phyloP scores from a whole-genome alignment of 2,113 vertebrate genomes.

The Cercocebus atys region DNA sequence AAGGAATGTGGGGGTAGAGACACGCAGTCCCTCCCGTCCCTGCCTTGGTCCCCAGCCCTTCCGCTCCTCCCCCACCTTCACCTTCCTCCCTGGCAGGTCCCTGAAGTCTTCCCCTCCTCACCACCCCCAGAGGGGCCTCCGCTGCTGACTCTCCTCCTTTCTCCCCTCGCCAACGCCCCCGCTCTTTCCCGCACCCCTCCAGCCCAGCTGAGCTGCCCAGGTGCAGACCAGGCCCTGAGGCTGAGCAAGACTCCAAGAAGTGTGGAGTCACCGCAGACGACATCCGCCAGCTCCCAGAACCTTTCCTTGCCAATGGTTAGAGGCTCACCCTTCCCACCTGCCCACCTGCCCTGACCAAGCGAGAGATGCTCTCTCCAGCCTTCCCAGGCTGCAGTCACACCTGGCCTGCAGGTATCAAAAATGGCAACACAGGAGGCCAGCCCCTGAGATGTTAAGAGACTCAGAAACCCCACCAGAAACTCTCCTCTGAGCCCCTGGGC shows the following conservation, averaged over 20 bases:
- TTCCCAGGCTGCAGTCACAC: neutral
- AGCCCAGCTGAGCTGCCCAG: neutral
- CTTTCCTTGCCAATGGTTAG: neutral
- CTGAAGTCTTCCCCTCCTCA: neutral
- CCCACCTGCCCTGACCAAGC: too few species aligned
- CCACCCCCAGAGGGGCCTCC: neutral
- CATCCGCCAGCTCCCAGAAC: neutral
- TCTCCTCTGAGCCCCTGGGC: neutral
- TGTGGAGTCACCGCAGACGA: neutral
- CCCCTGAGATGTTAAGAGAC: neutral
- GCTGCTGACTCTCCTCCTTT: neutral
- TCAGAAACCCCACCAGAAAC: neutral
- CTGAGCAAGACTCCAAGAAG: neutral
- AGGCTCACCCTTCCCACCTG: neutral
- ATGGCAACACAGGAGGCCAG: neutral
- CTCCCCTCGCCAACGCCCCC: too few species aligned
- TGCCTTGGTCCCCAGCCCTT: neutral
- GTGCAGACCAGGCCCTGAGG: neutral
- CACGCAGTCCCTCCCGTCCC: neutral
- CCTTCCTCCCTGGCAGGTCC: neutral
- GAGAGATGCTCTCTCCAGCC: neutral
- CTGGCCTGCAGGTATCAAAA: neutral
- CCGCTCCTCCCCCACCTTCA: neutral
- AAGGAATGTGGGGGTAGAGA: constrained; percentile 71
- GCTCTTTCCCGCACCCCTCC: neutral